These are phyloP conservation scores for Mongoloraphidia duomilia DNA, from an alignment of 2,888 invertebrate species.

Conservation along the genomic window DNA sequence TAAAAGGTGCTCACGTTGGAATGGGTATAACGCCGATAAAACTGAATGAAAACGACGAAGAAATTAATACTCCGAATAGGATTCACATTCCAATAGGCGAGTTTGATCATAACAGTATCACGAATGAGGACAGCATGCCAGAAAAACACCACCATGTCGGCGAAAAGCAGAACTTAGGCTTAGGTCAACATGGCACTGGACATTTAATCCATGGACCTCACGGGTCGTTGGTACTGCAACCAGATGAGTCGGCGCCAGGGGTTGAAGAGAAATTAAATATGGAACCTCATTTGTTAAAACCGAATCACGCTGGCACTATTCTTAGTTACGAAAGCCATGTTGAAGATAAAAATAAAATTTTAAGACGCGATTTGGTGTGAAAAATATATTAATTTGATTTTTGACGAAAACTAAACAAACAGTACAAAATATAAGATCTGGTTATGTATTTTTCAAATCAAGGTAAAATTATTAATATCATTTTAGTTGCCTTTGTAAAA, in stretches of 20 bases:
- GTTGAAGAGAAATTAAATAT: slow-evolving; percentile 42
- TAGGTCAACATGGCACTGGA: slow-evolving; percentile 20
- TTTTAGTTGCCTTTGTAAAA: too few species aligned
- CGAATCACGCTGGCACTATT: slow-evolving; percentile 42
- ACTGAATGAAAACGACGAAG: slow-evolving; percentile 3
- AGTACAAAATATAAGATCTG: too few species aligned
- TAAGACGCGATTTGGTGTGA: not conserved
- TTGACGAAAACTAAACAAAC: too few species aligned
- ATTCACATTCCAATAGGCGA: slow-evolving; percentile 12
- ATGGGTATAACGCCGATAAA: slow-evolving; percentile 18
- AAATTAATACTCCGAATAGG: slow-evolving; percentile 15
- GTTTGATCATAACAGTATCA: slow-evolving; percentile 13
- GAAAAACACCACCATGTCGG: slow-evolving; percentile 26
- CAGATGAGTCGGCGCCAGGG: slow-evolving; percentile 19
- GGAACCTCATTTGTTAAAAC: slow-evolving; percentile 40
- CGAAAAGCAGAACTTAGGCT: slow-evolving; percentile 25
- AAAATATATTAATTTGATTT: too few species aligned
- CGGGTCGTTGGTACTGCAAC: slow-evolving; percentile 36
- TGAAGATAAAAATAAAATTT: slow-evolving; percentile 7
- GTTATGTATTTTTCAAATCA: too few species aligned
- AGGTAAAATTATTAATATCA: too few species aligned
- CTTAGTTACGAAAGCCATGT: slow-evolving; percentile 34
- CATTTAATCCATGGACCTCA: slow-evolving; percentile 38
- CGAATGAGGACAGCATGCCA: slow-evolving; percentile 8
- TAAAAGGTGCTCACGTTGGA: slow-evolving; percentile 22